Base-by-base conservation (phyloP, 2,113 vertebrate species). In the Cinclus cinclus region DNA sequence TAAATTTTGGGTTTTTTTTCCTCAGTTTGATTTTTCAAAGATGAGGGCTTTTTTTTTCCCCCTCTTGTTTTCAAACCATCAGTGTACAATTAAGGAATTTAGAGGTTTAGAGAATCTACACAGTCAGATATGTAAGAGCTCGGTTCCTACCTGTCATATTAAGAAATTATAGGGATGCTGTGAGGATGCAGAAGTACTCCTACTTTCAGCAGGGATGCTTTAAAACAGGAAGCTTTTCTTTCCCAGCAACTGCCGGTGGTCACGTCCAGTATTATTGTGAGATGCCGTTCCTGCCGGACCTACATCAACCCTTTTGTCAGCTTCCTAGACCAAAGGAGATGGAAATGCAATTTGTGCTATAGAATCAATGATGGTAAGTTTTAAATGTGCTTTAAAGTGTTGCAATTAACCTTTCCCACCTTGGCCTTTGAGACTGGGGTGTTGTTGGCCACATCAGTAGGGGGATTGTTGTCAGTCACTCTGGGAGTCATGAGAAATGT, bases 281-380 rank as follows among this genome's bases (percentile, higher is more conserved):
- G 99, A 96, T 99, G 99, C 96, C 99, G 99, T n/a, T 98, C 99
- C 58, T 99, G 99, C 96, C 98, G 99, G 92, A 99, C 99, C 0
- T 99, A 99, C 83, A 99, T 99, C 83, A 99, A 99, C 94, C 99
- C 99, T 52, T 99, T 99, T 59, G 99, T 99, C 92, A 98, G 98
- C 77, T 99, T 99, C 95, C 97, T 99, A 96, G 99, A 99, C 97
- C 99, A 99, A 96, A 98, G 99, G 94, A 98, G 99, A 78, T 99
- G 99, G 99, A 99, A 99, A 91, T 99, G 99, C 96, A 99, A 99
- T 94, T 97, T 99, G 92, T 99, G 99, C 96, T 99, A 98, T 83
- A 97, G 99, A 98, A 98, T 99, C 94, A 99, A 99, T 55, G 99
- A 99, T 93, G 99, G 99, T 99, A 96, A 95, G 98, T 82, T 63